A percentile compares a stretch with the other conserved stretches of the same genome.
Evolutionary conservation across 1,140 invertebrate species (phyloP).

Genomic region (Conus ventricosus): DNA sequence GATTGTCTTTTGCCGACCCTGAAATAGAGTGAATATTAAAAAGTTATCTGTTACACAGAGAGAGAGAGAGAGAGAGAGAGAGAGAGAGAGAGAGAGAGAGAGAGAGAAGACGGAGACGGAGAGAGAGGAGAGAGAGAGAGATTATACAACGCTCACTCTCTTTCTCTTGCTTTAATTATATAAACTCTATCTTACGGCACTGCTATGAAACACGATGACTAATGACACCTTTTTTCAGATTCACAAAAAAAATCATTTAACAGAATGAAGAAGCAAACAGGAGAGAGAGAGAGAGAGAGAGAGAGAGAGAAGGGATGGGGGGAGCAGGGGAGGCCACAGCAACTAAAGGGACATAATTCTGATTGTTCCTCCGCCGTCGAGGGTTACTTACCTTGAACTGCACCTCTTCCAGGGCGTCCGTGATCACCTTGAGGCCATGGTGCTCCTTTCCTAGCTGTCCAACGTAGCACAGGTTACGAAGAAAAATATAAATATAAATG

Average conservation of each 20-base stretch:
- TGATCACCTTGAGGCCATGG: slow-evolving; percentile 30
- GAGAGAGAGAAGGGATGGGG: neutral
- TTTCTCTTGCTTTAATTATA: too few relatives aligned
- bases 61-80: neutral
- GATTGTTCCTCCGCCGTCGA: neutral
- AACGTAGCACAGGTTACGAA: neutral
- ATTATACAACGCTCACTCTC: too few relatives aligned
- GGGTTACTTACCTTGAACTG: slow-evolving; percentile 50
- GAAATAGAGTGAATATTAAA: neutral
- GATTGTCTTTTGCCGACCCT: slow-evolving; percentile 62
- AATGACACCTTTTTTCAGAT: too few relatives aligned
- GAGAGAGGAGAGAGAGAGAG: neutral
- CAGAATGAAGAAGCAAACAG: neutral
- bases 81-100: neutral
- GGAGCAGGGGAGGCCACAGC: neutral
- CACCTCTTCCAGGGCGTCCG: slow-evolving; percentile 54
- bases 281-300: neutral
- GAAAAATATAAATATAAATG: neutral
- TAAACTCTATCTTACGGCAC: too few relatives aligned
- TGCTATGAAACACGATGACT: too few relatives aligned
- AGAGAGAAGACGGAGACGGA: neutral
- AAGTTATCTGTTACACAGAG: neutral
- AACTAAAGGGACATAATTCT: neutral
- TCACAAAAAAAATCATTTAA: too few relatives aligned
- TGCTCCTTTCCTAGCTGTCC: slow-evolving; percentile 36